Percentiles rank a stretch among this genome's conserved stretches.
Conservation (phyloP, 2,888 invertebrate species). For the Minunthozetes semirufus region DNA sequence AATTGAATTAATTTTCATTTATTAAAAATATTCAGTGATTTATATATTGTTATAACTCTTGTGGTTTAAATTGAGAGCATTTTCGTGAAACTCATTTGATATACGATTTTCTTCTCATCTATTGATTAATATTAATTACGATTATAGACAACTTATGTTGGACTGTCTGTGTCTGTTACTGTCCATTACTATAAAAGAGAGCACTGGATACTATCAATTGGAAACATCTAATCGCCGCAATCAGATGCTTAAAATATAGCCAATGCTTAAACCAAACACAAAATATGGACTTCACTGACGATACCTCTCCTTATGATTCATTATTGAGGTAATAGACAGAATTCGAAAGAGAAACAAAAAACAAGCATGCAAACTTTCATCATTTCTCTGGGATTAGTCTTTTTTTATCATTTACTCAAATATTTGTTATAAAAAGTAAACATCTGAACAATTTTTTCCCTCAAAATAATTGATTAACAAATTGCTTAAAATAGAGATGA, state of each 20-base stretch:
- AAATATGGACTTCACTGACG: not conserved
- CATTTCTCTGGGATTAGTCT: too few relatives aligned
- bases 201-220: slow-evolving; percentile 13
- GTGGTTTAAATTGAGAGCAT: not conserved
- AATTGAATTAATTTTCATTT: slow-evolving; percentile 1
- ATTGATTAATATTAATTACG: slow-evolving; percentile 5
- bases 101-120: not conserved
- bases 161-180: too few relatives aligned
- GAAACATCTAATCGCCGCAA: not conserved
- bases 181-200: not conserved
- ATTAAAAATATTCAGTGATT: slow-evolving; percentile 5
- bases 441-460: too few relatives aligned
- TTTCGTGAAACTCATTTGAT: not conserved
- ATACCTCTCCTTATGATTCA: not conserved
- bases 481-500: too few relatives aligned
- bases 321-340: not conserved
- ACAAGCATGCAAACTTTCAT: too few relatives aligned
- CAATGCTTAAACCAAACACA: not conserved
- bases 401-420: too few relatives aligned
- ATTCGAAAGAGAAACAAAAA: too few relatives aligned
- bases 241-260: not conserved
- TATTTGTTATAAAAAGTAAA: too few relatives aligned
- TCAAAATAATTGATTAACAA: too few relatives aligned
- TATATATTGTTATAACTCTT: not conserved
- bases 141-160: not conserved